Conservation (phyloP, 2,113 vertebrate species). For the Semicossyphus pulcher region DNA sequence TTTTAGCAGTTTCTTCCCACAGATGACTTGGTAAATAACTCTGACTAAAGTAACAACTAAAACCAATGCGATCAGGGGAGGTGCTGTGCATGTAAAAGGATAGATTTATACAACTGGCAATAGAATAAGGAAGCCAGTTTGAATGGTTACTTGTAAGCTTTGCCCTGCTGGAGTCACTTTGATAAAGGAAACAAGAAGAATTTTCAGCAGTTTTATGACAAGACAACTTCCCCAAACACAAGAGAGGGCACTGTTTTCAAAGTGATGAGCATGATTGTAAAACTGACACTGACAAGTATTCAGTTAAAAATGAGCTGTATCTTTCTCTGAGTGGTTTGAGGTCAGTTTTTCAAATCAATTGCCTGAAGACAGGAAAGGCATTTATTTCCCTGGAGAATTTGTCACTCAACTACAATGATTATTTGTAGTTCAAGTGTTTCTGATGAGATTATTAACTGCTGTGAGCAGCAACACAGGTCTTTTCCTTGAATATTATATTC, state of each 20-base stretch:
- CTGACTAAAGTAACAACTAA: background rate
- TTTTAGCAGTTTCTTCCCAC: slow-evolving; percentile 20
- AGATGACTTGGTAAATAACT: slow-evolving; percentile 9
- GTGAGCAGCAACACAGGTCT: too few species aligned
- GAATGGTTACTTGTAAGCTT: background rate
- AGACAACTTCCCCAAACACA: background rate
- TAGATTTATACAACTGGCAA: too few species aligned
- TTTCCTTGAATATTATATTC: too few species aligned
- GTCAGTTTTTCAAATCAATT: slow-evolving; percentile 8
- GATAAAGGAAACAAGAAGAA: background rate
- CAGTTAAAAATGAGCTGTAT: slow-evolving; percentile 5
- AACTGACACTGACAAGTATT: background rate
- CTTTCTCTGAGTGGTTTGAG: background rate
- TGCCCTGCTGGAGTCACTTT: background rate
- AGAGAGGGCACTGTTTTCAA: background rate
- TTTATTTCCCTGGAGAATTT: slow-evolving; percentile 29
- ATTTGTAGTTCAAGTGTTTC: background rate
- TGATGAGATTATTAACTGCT: background rate
- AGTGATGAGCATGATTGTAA: background rate
- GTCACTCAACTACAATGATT: background rate
- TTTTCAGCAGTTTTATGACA: background rate
- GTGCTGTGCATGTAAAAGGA: background rate
- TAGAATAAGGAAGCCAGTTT: background rate
- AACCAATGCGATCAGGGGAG: background rate
- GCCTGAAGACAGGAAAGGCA: background rate